A percentile compares a stretch with the other conserved stretches of the same genome.
Conservation (phyloP, 2,888 invertebrate genomes). For the Hypolimnas misippus region DNA sequence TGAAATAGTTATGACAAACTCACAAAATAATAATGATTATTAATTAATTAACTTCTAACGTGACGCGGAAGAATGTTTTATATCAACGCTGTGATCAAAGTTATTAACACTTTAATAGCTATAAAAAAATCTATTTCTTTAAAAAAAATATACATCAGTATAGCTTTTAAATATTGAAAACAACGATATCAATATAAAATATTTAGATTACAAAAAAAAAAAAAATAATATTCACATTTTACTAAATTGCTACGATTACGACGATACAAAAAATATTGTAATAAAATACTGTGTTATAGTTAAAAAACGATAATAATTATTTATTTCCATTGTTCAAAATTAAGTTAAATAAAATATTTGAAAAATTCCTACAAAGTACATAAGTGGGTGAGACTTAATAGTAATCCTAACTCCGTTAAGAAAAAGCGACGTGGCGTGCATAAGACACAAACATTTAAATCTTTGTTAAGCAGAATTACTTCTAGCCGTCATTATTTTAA, state of each 20-base stretch:
- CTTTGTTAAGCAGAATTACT: not conserved
- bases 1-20: constrained; percentile 19
- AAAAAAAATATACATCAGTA: too few relatives aligned
- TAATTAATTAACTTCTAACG: not conserved
- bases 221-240: too few relatives aligned
- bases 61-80: not conserved
- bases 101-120: not conserved
- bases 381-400: too few relatives aligned
- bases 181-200: too few relatives aligned
- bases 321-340: not conserved
- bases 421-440: not conserved
- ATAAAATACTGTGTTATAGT: too few relatives aligned
- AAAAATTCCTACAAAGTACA: too few relatives aligned
- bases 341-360: not conserved
- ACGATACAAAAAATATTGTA: too few relatives aligned
- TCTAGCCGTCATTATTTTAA: not conserved
- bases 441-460: not conserved
- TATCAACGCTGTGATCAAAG: not conserved
- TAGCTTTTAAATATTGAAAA: too few relatives aligned
- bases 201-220: too few relatives aligned
- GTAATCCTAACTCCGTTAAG: not conserved
- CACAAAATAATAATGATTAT: constrained; percentile 5
- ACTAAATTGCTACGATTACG: too few relatives aligned
- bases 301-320: not conserved
- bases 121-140: too few relatives aligned